Base-by-base conservation (phyloP, 2,888 invertebrate species). In the Hyposoter dolosus region DNA sequence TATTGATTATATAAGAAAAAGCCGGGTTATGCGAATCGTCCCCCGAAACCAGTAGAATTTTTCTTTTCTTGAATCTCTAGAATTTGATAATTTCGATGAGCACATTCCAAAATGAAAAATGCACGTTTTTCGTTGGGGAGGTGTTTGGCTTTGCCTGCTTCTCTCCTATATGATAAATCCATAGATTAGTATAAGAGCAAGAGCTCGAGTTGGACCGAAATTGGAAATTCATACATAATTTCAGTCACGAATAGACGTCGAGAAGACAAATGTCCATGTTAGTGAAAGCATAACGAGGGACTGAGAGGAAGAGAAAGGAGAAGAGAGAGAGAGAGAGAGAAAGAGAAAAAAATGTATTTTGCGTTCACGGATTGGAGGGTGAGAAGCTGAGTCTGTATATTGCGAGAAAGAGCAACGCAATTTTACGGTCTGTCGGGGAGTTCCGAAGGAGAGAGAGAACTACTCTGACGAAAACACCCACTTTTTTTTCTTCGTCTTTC, bases 391-490 rank as follows among this genome's bases (percentile, higher is more conserved):
- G 72, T 63, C 65, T 50, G 71, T 77, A 72, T 47, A 72, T 35
- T 78, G 78, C 76, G 66, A 74, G 76, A 32, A 23, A 74, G 75
- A 84, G 80, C 53, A 84, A 86, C 81, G 84, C 81, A 88, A 88
- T 88, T 88, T 88, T 88, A 84, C 86, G 86, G 84, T 88, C 86
- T 84, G 84, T 76, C 84, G 83, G 74, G 80, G 74, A 86, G 80
- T 81, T 71, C 43, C 68, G 68, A 12, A 60, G 28, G 66, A 65
- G 60, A 82, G 56, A 82, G 75, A 84, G 78, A 78, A 83, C 68
- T 82, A 72, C 78, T 87, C 86, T 84, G 84, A 84, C 86, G 86
- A 84, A 86, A 87, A 87, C 86, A 87, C 86, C 87, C 79, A 85
- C 78, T 83, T 86, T 86, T 83, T 81, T 60, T 60, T 43, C 15